A percentile compares a stretch with the other conserved stretches of the same genome.
These are phyloP conservation scores for Neosalanx taihuensis DNA, from an alignment of 2,797 vertebrate genomes.

Conservation along the genomic window DNA sequence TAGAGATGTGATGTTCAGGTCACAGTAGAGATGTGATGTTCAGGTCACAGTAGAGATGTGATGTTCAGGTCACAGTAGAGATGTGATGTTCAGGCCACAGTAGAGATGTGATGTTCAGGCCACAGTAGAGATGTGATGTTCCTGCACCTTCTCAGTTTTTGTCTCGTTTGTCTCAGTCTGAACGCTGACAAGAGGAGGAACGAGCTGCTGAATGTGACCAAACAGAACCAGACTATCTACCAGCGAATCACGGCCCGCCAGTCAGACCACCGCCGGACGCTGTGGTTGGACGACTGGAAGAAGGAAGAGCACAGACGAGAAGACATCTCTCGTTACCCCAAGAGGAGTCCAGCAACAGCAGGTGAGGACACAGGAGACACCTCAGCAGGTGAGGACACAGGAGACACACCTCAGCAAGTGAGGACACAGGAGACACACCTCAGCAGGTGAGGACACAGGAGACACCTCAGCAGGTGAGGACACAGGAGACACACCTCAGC, in stretches of 20 bases:
- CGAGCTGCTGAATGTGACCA: conserved; percentile 57
- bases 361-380: conserved; percentile 30
- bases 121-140: too few species aligned
- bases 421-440: not conserved
- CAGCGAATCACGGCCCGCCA: conserved; percentile 64
- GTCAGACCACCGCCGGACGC: conserved; percentile 66
- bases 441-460: too few species aligned
- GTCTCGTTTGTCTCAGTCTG: conserved; percentile 56
- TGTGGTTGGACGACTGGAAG: conserved; percentile 72
- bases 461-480: too few species aligned
- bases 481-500: too few species aligned
- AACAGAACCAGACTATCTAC: conserved; percentile 72
- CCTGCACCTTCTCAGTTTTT: not conserved
- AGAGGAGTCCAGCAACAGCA: conserved; percentile 41
- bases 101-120: too few species aligned
- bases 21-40: too few species aligned
- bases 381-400: too few species aligned
- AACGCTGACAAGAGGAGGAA: conserved; percentile 62
- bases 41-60: too few species aligned
- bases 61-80: too few species aligned
- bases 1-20: too few species aligned
- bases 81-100: too few species aligned
- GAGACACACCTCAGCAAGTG: too few species aligned
- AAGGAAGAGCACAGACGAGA: conserved; percentile 47
- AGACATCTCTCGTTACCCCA: conserved; percentile 63